Base-by-base conservation (phyloP, 2,113 vertebrate species). In the Lophotis ruficrista region DNA sequence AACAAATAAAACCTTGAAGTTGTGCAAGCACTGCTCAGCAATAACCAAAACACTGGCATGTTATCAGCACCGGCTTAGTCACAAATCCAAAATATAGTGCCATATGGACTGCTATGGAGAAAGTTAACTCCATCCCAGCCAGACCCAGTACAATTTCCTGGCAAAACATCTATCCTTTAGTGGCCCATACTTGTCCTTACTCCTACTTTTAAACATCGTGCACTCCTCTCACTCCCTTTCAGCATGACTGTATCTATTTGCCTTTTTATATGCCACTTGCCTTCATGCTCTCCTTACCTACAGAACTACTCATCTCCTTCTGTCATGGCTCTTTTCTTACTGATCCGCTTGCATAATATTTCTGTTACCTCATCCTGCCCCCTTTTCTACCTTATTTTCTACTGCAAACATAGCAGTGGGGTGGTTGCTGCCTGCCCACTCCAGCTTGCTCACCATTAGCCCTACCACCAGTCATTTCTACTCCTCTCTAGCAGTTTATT, bases 31-130 rank as follows among this genome's bases (percentile, higher is more conserved):
- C 13, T 81, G 37, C 21, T 71, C 21, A 48, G 21, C 23, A 62
- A 68, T 1, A 76, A 18, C 7, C 24, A 71, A 53, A 81, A 17
- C 13, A 30, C 5, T 5, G 8, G 5, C 62, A 38, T 17, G 13
- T 38, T 90, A 83, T 7, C 48, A 61, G 5, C 23, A 31, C 9
- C 38, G 37, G 11, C 27, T 76, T 80, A 76, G 53, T 41, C 33
- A 45, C 22, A 54, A 64, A 87, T 45, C 24, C 48, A 54, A 54
- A 83, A 35, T 4, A 1, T 16, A 21, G 9, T 27, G 23, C 30
- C 4, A 19, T 30, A 70, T 0, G 0, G 51, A 38, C 21, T 51
- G 22, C 71, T 50, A 14, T 0, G 21, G 9, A 80, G n/a, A 72
- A 79, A 71, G 38, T 53, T 4, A 72, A 37, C 48, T 45, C 22